phyloP scores from a whole-genome alignment of 2,888 invertebrate genomes.

The Pilophorus perplexus region DNA sequence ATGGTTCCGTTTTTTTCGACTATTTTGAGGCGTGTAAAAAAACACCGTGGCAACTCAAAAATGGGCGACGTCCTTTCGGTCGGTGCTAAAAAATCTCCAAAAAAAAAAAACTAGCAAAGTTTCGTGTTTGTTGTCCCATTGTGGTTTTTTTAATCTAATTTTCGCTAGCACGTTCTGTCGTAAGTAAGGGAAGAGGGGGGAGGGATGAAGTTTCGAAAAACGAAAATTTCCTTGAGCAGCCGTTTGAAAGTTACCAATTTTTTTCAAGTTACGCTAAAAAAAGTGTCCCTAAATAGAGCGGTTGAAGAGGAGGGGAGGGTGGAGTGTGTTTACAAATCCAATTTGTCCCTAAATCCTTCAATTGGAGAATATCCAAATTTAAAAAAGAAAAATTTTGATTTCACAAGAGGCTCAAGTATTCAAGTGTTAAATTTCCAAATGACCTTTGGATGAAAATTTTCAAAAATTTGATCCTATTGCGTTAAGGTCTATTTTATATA shows the following conservation, averaged over 20 bases:
- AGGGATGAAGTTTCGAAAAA: no score
- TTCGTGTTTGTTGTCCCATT: no score
- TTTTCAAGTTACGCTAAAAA: constrained; percentile 5
- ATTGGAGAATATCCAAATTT: no score
- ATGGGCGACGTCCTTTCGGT: no score
- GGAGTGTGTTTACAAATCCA: not conserved
- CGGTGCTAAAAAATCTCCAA: no score
- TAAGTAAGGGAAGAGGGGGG: no score
- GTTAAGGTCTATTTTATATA: constrained; percentile 37
- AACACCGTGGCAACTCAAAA: no score
- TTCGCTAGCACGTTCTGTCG: no score
- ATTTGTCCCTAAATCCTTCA: not conserved
- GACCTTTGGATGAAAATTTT: constrained; percentile 17
- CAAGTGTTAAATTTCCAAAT: constrained; percentile 30
- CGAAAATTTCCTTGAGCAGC: constrained; percentile 6
- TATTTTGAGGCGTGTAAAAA: no score
- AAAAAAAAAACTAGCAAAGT: no score
- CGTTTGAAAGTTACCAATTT: constrained; percentile 5
- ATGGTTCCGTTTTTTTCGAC: no score
- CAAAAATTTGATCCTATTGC: constrained; percentile 35
- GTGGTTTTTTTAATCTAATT: no score
- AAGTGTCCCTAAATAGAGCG: constrained; percentile 17
- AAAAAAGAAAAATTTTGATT: constrained; percentile 10
- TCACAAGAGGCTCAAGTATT: constrained; percentile 40
- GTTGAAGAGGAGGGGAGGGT: not conserved